These are phyloP conservation scores for Chrysolina haemoptera DNA, from an alignment of 2,888 invertebrate species.

Conservation along the genomic window DNA sequence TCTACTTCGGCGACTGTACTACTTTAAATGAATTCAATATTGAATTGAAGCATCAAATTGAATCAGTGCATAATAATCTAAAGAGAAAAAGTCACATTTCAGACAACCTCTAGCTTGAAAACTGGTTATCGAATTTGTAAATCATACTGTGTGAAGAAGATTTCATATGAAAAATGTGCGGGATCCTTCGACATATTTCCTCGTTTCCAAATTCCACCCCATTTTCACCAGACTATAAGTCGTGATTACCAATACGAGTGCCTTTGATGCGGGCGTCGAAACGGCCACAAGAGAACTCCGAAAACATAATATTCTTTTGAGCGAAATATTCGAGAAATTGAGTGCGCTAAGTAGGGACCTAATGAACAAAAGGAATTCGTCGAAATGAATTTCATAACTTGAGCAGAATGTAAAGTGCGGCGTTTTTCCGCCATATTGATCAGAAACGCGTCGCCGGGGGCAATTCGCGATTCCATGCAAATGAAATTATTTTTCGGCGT, in stretches of 20 bases:
- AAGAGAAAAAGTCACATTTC: no score
- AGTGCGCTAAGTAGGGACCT: slow-evolving; percentile 25
- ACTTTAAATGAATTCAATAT: no score
- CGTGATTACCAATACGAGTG: background rate
- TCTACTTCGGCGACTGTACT: no score
- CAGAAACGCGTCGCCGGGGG: background rate
- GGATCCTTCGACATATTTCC: background rate
- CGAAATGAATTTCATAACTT: slow-evolving; percentile 33
- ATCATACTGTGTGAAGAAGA: no score
- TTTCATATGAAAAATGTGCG: no score
- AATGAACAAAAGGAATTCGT: slow-evolving; percentile 31
- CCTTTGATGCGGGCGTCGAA: background rate
- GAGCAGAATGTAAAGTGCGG: slow-evolving; percentile 26
- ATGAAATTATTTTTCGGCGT: slow-evolving; percentile 22
- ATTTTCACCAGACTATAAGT: background rate
- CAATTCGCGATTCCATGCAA: slow-evolving; percentile 16
- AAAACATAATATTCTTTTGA: slow-evolving; percentile 24
- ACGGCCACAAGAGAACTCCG: slow-evolving; percentile 10
- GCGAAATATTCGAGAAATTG: slow-evolving; percentile 25
- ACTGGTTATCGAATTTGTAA: no score
- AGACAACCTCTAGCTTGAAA: no score
- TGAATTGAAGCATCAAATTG: no score
- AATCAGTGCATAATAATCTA: no score
- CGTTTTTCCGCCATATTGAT: slow-evolving; percentile 29
- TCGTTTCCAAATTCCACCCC: background rate